These are phyloP conservation scores for Chauna torquata DNA, from an alignment of 2,113 vertebrate species.

Conservation along the genomic window DNA sequence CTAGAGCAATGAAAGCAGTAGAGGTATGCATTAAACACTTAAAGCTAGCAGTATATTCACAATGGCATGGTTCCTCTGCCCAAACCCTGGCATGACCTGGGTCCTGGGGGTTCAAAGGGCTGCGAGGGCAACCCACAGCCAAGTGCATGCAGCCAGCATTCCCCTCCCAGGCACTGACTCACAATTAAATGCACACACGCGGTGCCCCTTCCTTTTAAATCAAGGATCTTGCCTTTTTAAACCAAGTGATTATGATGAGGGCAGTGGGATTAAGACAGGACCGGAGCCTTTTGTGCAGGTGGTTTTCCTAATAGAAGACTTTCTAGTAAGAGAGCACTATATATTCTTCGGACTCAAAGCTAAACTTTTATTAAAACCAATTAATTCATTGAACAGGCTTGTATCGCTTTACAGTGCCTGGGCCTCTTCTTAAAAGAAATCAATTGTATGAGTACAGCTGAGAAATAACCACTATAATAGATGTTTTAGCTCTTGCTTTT, in stretches of 20 bases:
- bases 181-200: background rate
- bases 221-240: conserved; percentile 20
- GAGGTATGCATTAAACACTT: background rate
- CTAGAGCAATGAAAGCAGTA: background rate
- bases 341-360: conserved; percentile 56
- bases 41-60: background rate
- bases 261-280: conserved; percentile 29
- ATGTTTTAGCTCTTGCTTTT: conserved; percentile 86
- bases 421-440: conserved; percentile 90
- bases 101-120: background rate
- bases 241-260: conserved; percentile 35
- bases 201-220: conserved; percentile 12
- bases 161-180: background rate
- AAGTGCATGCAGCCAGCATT: background rate
- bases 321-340: conserved; percentile 33
- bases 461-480: conserved; percentile 93
- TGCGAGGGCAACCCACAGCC: background rate
- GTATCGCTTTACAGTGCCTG: conserved; percentile 85
- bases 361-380: conserved; percentile 77
- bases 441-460: conserved; percentile 87
- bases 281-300: conserved; percentile 36
- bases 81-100: background rate
- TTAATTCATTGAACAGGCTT: conserved; percentile 74
- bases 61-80: background rate
- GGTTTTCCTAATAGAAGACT: conserved; percentile 41